phyloP scores from a whole-genome alignment of 2,113 vertebrate genomes.

The Seriola aureovittata region DNA sequence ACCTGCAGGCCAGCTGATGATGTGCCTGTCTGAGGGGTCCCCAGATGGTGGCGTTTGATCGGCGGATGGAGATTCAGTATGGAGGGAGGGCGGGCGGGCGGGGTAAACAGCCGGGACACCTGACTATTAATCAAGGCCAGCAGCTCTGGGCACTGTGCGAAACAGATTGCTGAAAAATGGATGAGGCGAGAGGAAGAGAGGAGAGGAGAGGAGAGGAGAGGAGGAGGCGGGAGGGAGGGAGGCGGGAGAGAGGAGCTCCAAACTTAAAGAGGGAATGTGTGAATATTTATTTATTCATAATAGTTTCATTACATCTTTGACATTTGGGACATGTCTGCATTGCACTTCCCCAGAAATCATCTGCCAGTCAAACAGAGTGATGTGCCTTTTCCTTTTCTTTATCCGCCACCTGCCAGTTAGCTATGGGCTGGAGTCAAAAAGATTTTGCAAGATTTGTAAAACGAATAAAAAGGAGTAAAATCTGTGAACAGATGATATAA shows the following conservation, averaged over 20 bases:
- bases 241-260: constrained; percentile 7
- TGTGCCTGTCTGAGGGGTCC: constrained; percentile 45
- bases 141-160: constrained; percentile 60
- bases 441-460: too few species aligned
- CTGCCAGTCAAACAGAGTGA: neutral
- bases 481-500: too few species aligned
- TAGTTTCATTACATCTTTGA: constrained; percentile 24
- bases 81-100: constrained; percentile 19
- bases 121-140: constrained; percentile 80
- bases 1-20: constrained; percentile 50
- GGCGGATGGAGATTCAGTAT: constrained; percentile 43
- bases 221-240: neutral
- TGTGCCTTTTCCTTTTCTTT: neutral
- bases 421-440: too few species aligned
- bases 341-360: neutral
- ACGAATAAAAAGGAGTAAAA: too few species aligned
- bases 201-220: constrained; percentile 1
- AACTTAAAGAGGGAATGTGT: constrained; percentile 1
- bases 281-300: constrained; percentile 36
- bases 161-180: constrained; percentile 80
- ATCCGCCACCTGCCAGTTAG: constrained; percentile 9
- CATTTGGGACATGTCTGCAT: neutral
- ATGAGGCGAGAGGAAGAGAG: constrained; percentile 52
- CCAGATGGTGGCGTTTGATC: constrained; percentile 67
- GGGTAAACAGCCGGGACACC: constrained; percentile 73